Evolutionary conservation across 2,797 vertebrate genomes (phyloP).

Genomic region (Peromyscus aztecus): DNA sequence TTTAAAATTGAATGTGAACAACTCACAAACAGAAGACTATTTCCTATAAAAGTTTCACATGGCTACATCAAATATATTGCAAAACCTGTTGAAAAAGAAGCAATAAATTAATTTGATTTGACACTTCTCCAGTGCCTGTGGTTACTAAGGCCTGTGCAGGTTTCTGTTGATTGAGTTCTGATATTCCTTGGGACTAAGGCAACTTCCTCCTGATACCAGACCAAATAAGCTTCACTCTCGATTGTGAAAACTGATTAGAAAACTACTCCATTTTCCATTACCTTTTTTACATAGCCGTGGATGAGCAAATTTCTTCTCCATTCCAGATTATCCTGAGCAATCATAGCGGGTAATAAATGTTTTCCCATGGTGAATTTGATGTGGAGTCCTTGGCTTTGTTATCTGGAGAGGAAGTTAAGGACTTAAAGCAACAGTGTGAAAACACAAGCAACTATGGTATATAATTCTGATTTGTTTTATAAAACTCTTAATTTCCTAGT

Average conservation of each 20-base stretch:
- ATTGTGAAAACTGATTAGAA: slow-evolving; percentile 89
- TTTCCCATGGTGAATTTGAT: slow-evolving; percentile 84
- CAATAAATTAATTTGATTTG: slow-evolving; percentile 42
- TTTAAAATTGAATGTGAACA: slow-evolving; percentile 34
- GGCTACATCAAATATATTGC: neutral
- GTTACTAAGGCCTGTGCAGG: neutral
- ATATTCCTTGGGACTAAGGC: neutral
- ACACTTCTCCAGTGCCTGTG: neutral
- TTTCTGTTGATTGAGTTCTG: slow-evolving; percentile 19
- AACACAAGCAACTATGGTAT: slow-evolving; percentile 90
- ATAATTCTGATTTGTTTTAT: slow-evolving; percentile 96
- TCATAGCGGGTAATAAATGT: slow-evolving; percentile 86
- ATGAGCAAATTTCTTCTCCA: slow-evolving; percentile 80
- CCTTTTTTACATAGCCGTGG: slow-evolving; percentile 85
- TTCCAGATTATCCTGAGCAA: slow-evolving; percentile 71
- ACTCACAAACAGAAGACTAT: neutral
- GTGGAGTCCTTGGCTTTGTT: slow-evolving; percentile 80
- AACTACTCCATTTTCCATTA: slow-evolving; percentile 84
- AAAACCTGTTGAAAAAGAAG: slow-evolving; percentile 38
- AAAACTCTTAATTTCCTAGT: slow-evolving; percentile 97
- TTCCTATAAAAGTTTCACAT: neutral
- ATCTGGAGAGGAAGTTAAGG: slow-evolving; percentile 86
- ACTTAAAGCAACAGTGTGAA: slow-evolving; percentile 88
- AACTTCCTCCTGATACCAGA: neutral
- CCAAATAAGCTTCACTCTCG: slow-evolving; percentile 67